Evolutionary conservation across 2,113 vertebrate species (phyloP).

Genomic region (Toxostoma redivivum): DNA sequence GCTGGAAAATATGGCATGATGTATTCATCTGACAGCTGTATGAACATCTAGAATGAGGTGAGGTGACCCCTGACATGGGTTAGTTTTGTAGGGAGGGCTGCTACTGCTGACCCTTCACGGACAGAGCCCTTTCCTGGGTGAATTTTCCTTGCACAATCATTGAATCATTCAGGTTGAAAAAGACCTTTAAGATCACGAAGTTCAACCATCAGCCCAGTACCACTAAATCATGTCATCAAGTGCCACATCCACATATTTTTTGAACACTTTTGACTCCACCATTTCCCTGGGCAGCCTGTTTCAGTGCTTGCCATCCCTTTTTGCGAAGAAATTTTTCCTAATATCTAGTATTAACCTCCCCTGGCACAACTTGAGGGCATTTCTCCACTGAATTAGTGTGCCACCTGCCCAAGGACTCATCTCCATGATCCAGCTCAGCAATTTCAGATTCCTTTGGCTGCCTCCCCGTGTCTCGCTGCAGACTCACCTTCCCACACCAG

Average conservation of each 20-base stretch:
- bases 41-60: not conserved
- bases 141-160: not conserved
- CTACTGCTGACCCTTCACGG: not conserved
- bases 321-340: not conserved
- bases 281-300: not conserved
- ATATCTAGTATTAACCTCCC: not conserved
- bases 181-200: not conserved
- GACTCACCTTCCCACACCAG: slow-evolving; percentile 88
- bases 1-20: not conserved
- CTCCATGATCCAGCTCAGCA: not conserved
- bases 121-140: not conserved
- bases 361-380: fast-evolving
- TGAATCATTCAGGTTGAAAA: not conserved
- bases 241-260: not conserved
- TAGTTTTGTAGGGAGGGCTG: not conserved
- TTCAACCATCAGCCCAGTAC: not conserved
- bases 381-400: not conserved
- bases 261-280: not conserved
- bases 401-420: not conserved
- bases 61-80: not conserved
- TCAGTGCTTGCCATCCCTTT: not conserved
- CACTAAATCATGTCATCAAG: not conserved
- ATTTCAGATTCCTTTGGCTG: fast-evolving
- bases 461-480: fast-evolving
- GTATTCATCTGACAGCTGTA: not conserved